Evolutionary conservation across 2,797 vertebrate species (phyloP).

Genomic region (Cheirogaleus major): DNA sequence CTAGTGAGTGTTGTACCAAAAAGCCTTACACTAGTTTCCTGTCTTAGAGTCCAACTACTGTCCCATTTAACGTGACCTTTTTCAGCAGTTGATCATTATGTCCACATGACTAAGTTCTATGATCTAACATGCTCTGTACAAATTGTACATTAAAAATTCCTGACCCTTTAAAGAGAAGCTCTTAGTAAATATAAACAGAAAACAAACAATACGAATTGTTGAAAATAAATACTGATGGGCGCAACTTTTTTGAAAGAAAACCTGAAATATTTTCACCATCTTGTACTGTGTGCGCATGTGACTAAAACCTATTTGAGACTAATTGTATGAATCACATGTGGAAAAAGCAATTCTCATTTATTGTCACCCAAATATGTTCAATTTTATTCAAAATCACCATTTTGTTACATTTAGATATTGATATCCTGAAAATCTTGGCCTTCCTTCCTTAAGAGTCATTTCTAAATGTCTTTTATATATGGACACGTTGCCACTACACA

Average conservation of each 20-base stretch:
- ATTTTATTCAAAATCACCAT: background rate
- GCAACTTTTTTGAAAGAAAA: background rate
- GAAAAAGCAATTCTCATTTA: background rate
- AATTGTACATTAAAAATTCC: background rate
- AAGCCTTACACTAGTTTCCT: background rate
- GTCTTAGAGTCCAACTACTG: background rate
- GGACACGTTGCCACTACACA: background rate
- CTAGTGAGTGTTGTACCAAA: background rate
- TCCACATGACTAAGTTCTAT: background rate
- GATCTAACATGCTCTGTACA: background rate
- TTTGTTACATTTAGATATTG: background rate
- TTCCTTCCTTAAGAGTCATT: background rate
- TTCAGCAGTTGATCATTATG: background rate
- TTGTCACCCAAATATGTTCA: background rate
- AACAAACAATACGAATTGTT: background rate
- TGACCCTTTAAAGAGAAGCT: background rate
- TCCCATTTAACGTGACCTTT: background rate
- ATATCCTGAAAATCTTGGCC: background rate
- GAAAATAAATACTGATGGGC: background rate
- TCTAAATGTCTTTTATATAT: background rate
- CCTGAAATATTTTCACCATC: background rate
- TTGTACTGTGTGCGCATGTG: background rate
- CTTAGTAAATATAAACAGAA: slow-evolving; percentile 5
- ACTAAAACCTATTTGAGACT: background rate
- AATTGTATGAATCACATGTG: background rate